Evolutionary conservation across 23 tunicate species (phyloP).

Genomic region (Phallusia fumigata): DNA sequence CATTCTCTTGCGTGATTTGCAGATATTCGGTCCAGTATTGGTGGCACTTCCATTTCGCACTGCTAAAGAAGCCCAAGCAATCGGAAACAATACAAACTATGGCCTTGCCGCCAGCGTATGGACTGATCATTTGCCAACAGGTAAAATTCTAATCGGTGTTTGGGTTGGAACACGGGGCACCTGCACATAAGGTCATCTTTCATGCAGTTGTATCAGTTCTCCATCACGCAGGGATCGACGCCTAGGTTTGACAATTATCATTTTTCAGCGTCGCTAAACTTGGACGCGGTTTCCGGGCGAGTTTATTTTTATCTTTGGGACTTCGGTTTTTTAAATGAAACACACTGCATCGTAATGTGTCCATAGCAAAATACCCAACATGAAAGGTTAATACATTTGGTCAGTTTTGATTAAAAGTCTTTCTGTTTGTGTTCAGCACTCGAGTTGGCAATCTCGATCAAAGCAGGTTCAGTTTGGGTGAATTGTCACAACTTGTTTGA

Average conservation of each 20-base stretch:
- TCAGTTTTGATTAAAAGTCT: too few relatives aligned
- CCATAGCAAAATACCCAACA: too few relatives aligned
- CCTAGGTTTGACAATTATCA: too few relatives aligned
- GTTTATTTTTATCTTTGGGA: too few relatives aligned
- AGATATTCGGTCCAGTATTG: constrained; percentile 93
- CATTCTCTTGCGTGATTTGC: neutral
- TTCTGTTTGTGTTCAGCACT: constrained; percentile 35
- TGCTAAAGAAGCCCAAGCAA: constrained; percentile 74
- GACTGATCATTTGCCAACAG: constrained; percentile 92
- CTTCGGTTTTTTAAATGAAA: too few relatives aligned
- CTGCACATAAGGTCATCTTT: neutral
- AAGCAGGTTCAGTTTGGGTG: constrained; percentile 99
- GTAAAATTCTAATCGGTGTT: constrained; percentile 8
- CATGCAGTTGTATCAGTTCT: too few relatives aligned
- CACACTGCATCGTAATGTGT: too few relatives aligned
- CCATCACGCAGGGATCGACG: too few relatives aligned
- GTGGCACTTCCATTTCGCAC: constrained; percentile 95
- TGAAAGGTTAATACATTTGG: too few relatives aligned
- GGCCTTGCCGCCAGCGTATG: constrained; percentile 92
- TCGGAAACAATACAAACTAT: constrained; percentile 95
- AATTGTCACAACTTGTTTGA: constrained; percentile 92
- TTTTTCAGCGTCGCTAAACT: too few relatives aligned
- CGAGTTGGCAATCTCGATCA: constrained; percentile 80
- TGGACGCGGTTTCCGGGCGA: too few relatives aligned
- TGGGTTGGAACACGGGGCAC: neutral